phyloP scores from a whole-genome alignment of 2,888 invertebrate genomes.

The Sphaerolaimus hirsutus region DNA sequence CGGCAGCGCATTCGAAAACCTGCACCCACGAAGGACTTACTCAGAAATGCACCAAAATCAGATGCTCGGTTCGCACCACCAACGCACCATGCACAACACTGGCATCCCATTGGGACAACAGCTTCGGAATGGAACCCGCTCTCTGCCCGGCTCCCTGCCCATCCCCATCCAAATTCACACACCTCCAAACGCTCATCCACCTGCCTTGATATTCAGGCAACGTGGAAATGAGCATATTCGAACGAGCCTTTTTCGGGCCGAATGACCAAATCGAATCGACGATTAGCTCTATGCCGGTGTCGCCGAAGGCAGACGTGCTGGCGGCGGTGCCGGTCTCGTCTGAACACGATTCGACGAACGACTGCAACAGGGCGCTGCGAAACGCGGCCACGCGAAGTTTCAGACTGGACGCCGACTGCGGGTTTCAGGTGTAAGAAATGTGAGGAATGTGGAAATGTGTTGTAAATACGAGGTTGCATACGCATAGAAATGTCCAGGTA shows the following conservation, averaged over 20 bases:
- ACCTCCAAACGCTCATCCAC: slow-evolving; percentile 8
- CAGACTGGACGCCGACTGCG: neutral
- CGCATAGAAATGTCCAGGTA: too few relatives aligned
- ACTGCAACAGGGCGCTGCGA: neutral
- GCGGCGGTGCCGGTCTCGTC: neutral
- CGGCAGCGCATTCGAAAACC: slow-evolving; percentile 41
- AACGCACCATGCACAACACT: too few relatives aligned
- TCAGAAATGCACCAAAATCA: too few relatives aligned
- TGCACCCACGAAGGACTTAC: slow-evolving; percentile 55
- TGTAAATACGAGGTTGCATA: too few relatives aligned
- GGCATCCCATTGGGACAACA: too few relatives aligned
- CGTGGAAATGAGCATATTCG: slow-evolving; percentile 64
- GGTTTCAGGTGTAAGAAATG: neutral
- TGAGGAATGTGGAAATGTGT: slow-evolving; percentile 1
- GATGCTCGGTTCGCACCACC: too few relatives aligned
- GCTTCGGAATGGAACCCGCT: too few relatives aligned
- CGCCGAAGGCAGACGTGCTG: neutral
- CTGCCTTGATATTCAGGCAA: slow-evolving; percentile 39
- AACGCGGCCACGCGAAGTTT: neutral
- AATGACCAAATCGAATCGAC: slow-evolving; percentile 53
- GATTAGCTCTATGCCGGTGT: neutral
- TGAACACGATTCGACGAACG: neutral
- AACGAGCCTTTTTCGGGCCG: slow-evolving; percentile 63
- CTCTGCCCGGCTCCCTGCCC: neutral
- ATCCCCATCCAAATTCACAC: neutral